Evolutionary conservation across 2,888 invertebrate genomes (phyloP).

Genomic region (Metopia argyrocephala): DNA sequence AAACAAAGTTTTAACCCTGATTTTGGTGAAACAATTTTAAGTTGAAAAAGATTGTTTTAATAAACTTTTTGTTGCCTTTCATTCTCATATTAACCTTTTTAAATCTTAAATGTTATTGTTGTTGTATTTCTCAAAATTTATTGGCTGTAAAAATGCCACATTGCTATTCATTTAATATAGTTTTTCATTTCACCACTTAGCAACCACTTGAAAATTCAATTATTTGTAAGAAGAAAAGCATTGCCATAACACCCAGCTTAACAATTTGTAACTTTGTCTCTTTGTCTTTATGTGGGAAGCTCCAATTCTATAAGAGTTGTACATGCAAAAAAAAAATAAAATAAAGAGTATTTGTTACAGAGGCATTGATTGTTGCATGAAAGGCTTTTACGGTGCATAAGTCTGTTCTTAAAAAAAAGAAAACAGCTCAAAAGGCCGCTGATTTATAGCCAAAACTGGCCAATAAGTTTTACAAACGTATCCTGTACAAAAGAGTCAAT

Average conservation of each 20-base stretch:
- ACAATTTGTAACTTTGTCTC: slow-evolving; percentile 1
- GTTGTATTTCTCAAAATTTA: background rate
- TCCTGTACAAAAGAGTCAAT: background rate
- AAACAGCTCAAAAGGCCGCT: background rate
- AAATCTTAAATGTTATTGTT: too few relatives aligned
- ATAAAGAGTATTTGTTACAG: slow-evolving; percentile 4
- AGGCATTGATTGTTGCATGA: slow-evolving; percentile 34
- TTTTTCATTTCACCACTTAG: background rate
- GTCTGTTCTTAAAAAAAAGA: background rate
- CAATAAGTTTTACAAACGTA: background rate
- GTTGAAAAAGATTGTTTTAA: too few relatives aligned
- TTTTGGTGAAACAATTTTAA: too few relatives aligned
- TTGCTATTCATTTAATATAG: background rate
- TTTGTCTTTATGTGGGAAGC: background rate
- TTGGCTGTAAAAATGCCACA: background rate
- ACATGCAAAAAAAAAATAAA: slow-evolving; percentile 15
- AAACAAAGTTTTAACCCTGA: too few relatives aligned
- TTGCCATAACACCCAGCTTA: slow-evolving; percentile 25
- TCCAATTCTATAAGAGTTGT: slow-evolving; percentile 24
- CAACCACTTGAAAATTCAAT: slow-evolving; percentile 38
- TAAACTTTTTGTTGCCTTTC: too few relatives aligned
- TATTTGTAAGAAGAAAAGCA: slow-evolving; percentile 49
- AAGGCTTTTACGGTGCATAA: too few relatives aligned
- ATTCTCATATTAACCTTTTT: too few relatives aligned
- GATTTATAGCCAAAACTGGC: background rate